A percentile compares a stretch with the other conserved stretches of the same genome.
Evolutionary conservation across 2,888 invertebrate genomes (phyloP).

Genomic region (Stenchaetothrips biformis): DNA sequence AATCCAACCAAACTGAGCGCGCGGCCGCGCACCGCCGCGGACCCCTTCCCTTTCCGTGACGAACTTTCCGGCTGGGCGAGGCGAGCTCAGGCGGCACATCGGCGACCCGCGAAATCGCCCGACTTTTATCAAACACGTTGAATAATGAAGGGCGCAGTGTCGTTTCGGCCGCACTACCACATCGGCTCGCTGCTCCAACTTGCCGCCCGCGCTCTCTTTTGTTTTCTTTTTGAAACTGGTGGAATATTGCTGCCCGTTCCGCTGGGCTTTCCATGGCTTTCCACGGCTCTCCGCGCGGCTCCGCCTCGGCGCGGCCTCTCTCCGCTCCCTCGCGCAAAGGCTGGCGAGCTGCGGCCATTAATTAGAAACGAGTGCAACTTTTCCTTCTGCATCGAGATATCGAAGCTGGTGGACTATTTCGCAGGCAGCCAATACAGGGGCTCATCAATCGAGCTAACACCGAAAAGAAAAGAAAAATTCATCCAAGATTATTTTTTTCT

Average conservation of each 20-base stretch:
- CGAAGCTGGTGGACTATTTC: too few species aligned
- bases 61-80: too few species aligned
- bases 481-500: too few species aligned
- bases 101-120: background rate
- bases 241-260: background rate
- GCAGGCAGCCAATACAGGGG: too few species aligned
- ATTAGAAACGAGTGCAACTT: slow-evolving; percentile 25
- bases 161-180: background rate
- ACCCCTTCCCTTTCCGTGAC: too few species aligned
- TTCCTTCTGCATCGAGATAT: background rate
- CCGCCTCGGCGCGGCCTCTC: background rate
- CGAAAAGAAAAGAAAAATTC: too few species aligned
- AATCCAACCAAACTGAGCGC: too few species aligned
- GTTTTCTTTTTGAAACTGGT: slow-evolving; percentile 12
- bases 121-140: slow-evolving; percentile 1
- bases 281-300: background rate
- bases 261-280: background rate
- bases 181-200: background rate
- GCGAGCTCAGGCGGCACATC: background rate
- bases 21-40: too few species aligned
- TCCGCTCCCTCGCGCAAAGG: background rate
- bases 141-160: slow-evolving; percentile 8
- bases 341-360: background rate
- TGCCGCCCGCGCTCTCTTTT: slow-evolving; percentile 8
- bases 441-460: too few species aligned